Conservation (phyloP, 2,888 invertebrate genomes). For the Ypsolopha sequella region DNA sequence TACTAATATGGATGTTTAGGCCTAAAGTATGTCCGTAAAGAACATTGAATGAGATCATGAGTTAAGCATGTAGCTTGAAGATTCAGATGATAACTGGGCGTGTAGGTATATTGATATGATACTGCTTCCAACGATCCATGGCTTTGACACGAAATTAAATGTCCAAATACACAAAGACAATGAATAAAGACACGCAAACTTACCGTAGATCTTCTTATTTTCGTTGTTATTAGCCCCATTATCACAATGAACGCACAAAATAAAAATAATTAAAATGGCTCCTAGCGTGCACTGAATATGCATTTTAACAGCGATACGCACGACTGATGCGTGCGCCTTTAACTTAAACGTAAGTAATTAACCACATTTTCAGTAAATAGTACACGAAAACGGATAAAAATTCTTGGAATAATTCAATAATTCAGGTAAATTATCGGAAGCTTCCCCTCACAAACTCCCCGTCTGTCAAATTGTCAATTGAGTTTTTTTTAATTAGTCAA, state of each 20-base stretch:
- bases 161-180: no score
- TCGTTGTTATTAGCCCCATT: conserved; percentile 64
- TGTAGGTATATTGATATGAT: no score
- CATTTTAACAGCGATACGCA: conserved; percentile 53
- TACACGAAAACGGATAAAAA: conserved; percentile 39
- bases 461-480: conserved; percentile 57
- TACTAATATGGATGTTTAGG: no score
- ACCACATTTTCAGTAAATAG: conserved; percentile 57
- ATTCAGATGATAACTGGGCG: no score
- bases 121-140: no score
- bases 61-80: no score
- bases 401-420: conserved; percentile 44
- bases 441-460: conserved; percentile 11
- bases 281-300: conserved; percentile 60
- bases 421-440: conserved; percentile 36
- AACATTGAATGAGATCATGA: no score
- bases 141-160: no score
- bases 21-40: no score
- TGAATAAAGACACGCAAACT: conserved; percentile 17
- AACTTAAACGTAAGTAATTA: conserved; percentile 45
- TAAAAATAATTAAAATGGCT: conserved; percentile 70
- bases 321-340: conserved; percentile 41
- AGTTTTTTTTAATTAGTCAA: conserved; percentile 42
- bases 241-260: conserved; percentile 70
- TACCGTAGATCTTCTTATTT: conserved; percentile 59